Conservation (phyloP, 1,140 invertebrate genomes). For the Portunus trituberculatus region DNA sequence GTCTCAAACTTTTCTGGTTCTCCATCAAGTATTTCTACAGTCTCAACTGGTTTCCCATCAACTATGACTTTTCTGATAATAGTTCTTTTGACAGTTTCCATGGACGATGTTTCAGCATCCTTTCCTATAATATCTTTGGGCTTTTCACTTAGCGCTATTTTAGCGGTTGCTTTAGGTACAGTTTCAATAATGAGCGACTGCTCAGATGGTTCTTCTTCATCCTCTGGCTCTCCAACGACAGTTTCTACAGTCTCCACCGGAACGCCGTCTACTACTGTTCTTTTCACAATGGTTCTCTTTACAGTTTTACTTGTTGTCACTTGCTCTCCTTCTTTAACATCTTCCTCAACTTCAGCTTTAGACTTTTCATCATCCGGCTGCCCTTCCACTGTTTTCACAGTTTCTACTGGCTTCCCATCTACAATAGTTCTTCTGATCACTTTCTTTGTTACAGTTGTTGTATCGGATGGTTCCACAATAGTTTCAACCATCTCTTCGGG, state of each 20-base stretch:
- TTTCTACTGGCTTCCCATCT: not conserved
- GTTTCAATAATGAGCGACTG: constrained; percentile 9
- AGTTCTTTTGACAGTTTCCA: constrained; percentile 39
- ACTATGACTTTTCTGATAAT: constrained; percentile 43
- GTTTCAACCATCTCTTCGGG: not conserved
- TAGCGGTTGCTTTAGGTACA: not conserved
- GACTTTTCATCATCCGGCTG: not conserved
- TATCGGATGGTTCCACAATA: not conserved
- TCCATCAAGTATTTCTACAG: not conserved
- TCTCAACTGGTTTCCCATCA: not conserved
- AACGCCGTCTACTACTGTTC: constrained; percentile 25
- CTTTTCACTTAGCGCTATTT: not conserved
- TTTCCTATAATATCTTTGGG: not conserved
- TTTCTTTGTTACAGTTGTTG: constrained; percentile 7
- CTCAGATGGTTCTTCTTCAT: constrained; percentile 28
- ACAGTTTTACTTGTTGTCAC: constrained; percentile 32
- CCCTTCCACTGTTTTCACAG: not conserved
- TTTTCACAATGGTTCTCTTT: constrained; percentile 19
- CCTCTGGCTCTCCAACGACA: constrained; percentile 37
- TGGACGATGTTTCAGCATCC: not conserved
- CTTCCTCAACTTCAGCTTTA: constrained; percentile 10
- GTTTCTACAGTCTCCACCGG: constrained; percentile 45
- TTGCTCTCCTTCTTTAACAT: not conserved
- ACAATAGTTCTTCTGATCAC: constrained; percentile 16
- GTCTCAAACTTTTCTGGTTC: constrained; percentile 25